Evolutionary conservation across 2,797 vertebrate species (phyloP).

Genomic region (Malurus leucopterus): DNA sequence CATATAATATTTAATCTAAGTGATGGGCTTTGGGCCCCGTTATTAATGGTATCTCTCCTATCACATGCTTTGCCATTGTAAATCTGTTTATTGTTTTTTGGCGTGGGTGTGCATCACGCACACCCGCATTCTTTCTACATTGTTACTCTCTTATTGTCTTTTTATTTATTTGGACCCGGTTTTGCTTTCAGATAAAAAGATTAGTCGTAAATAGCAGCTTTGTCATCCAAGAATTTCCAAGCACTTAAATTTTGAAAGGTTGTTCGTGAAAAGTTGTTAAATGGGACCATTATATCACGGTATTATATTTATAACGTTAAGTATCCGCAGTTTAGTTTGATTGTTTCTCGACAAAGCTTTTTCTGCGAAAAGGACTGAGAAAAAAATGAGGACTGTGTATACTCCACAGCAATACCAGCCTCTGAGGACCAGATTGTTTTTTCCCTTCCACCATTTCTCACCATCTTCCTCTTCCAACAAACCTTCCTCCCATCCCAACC

Average conservation of each 20-base stretch:
- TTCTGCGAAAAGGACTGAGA: background rate
- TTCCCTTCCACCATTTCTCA: background rate
- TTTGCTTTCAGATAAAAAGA: conserved; percentile 46
- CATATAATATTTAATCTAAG: conserved; percentile 7
- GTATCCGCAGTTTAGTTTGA: background rate
- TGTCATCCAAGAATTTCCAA: conserved; percentile 36
- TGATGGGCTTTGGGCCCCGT: background rate
- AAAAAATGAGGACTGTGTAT: background rate
- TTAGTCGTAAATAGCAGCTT: conserved; percentile 29
- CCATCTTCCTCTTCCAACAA: background rate
- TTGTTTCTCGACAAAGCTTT: background rate
- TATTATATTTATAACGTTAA: conserved; percentile 13
- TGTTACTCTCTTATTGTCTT: background rate
- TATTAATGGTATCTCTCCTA: conserved; percentile 12
- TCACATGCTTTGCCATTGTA: background rate
- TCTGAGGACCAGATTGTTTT: background rate
- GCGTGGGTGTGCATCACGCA: background rate
- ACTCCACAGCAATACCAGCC: background rate
- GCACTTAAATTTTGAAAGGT: conserved; percentile 34
- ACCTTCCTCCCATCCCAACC: conserved; percentile 1
- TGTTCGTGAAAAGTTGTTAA: conserved; percentile 21
- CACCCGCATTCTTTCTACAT: background rate
- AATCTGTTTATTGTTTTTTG: conserved; percentile 25
- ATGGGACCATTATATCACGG: background rate
- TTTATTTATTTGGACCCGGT: conserved; percentile 30